Evolutionary conservation across 2,888 invertebrate species (phyloP), one percentile per base, ranked within the genome.

Genomic region (Dyspetes luteomarginatus): DNA sequence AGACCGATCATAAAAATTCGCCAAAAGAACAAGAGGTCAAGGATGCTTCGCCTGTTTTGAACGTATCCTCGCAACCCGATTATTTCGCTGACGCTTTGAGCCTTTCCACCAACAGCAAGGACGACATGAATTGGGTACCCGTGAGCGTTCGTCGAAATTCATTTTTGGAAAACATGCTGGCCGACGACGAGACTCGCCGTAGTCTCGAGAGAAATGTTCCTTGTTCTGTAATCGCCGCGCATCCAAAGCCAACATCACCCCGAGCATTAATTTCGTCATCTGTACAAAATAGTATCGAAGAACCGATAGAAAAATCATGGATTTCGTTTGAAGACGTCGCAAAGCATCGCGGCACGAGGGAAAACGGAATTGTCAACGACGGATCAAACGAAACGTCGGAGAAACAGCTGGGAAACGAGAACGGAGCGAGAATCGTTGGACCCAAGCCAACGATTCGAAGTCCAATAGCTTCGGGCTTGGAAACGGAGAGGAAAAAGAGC

Each of bases 91-190:
- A 19, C 17, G 22, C 9, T 19, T 17, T 30, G 68, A 41, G 3
- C 56, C 15, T 45, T 7, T 45, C 76, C n/a, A n/a, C 5, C 9
- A 50, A 2, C 4, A 58, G 5, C 36, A 60, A 45, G 45, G 55
- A 67, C 43, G 60, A 55, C 19, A 9, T 1, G 19, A 68, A 28
- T 45, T 50, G 56, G 45, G 36, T 82, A 4, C 75, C 88, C 0
- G 85, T 86, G 2, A 82, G 82, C 24, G 79, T 85, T 2, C 82
- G 86, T 19, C 85, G 90, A 41, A 89, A 89, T 81, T 87, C 85
- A 4, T 91, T 91, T 55, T 72, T 91, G 7, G 89, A 89, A 62
- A 88, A 86, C 2, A 91, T 90, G 90, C 76, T 91, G 15, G 78
- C 78, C 19, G 84, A 88, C 4, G 85, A 87, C 7, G 83, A 85